These are phyloP conservation scores for Lepas anatifera DNA, from an alignment of 2,888 invertebrate genomes.

Conservation along the genomic window DNA sequence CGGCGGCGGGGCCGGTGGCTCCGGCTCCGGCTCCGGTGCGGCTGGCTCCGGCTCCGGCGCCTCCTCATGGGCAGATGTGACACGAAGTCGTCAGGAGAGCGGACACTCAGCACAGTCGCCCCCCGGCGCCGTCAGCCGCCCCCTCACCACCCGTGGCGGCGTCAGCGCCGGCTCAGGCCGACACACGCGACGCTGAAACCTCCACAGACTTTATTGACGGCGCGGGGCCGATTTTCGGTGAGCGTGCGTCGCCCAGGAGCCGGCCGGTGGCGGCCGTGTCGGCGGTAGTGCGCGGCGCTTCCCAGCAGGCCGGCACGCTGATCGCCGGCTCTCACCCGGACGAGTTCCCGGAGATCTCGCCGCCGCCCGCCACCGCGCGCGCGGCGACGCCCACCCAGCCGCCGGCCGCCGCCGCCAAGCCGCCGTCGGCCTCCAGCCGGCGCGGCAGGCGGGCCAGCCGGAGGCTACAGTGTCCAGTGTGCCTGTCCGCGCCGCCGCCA, in stretches of 20 bases:
- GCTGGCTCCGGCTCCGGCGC: background rate
- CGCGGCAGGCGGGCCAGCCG: no score
- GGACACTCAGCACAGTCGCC: no score
- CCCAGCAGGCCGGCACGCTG: background rate
- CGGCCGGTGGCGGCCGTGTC: background rate
- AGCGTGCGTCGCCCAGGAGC: background rate
- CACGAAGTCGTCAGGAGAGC: no score
- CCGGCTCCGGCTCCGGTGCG: background rate
- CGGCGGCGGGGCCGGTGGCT: background rate
- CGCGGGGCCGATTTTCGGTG: background rate
- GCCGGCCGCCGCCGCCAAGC: no score
- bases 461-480: no score
- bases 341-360: background rate
- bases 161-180: background rate
- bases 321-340: background rate
- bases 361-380: no score
- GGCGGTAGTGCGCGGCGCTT: background rate
- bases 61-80: conserved; percentile 2
- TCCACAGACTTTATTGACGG: conserved; percentile 8
- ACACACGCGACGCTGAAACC: background rate
- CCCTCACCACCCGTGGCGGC: no score
- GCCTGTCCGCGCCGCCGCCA: no score
- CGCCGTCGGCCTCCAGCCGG: no score
- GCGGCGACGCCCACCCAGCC: no score
- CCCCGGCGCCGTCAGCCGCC: no score